Percentiles rank a stretch among this genome's conserved stretches.
Evolutionary conservation across 2,113 vertebrate species (phyloP).

Genomic region (Pelusios castaneus): DNA sequence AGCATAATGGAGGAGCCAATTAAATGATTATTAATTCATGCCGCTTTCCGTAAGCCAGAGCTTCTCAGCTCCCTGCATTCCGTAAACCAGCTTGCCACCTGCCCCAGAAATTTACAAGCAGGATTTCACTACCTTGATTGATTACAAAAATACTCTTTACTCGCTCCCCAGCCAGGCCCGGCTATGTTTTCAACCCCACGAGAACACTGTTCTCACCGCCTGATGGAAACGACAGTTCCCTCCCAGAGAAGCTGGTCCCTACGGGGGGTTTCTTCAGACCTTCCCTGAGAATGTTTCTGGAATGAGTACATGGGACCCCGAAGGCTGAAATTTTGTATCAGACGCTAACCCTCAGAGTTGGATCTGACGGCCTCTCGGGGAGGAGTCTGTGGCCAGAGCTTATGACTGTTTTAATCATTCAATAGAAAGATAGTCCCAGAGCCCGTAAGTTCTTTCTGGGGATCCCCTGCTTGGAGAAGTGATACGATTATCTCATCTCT

Average conservation of each 20-base stretch:
- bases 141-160: constrained; percentile 19
- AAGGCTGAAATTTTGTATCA: neutral
- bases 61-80: constrained; percentile 90
- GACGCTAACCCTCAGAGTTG: neutral
- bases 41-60: constrained; percentile 94
- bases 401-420: rapidly evolving
- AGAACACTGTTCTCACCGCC: neutral
- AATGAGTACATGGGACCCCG: neutral
- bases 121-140: constrained; percentile 65
- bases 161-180: neutral
- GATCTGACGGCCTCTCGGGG: neutral
- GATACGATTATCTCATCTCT: rapidly evolving
- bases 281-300: neutral
- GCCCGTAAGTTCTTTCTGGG: rapidly evolving
- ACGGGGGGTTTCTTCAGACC: neutral
- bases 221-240: neutral
- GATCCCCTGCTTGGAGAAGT: rapidly evolving
- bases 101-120: constrained; percentile 79
- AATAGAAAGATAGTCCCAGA: rapidly evolving
- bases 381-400: neutral
- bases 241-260: neutral
- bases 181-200: neutral
- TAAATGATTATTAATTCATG: constrained; percentile 99
- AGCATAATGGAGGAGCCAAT: constrained; percentile 91
- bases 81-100: constrained; percentile 92